Conservation (phyloP, 2,113 vertebrate genomes). For the Neotoma lepida region DNA sequence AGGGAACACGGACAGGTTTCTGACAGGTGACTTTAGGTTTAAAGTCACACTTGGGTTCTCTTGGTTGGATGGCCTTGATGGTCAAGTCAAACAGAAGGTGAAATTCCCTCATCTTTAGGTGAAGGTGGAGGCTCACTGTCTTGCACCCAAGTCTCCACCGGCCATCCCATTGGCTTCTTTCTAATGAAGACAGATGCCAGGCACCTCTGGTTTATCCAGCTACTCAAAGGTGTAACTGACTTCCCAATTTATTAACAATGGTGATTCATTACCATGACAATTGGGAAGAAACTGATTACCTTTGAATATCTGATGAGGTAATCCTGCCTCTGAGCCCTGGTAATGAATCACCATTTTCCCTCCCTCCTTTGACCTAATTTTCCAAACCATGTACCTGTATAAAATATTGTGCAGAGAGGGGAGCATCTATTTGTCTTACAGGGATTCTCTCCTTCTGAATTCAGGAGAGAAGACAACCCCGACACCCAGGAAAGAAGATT, state of each 20-base stretch:
- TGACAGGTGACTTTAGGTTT: slow-evolving; percentile 62
- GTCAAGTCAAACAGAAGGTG: background rate
- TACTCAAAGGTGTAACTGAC: slow-evolving; percentile 78
- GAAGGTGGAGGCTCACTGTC: background rate
- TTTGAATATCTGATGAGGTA: slow-evolving; percentile 85
- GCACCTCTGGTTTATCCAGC: slow-evolving; percentile 79
- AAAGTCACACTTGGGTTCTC: slow-evolving; percentile 66
- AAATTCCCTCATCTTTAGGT: background rate
- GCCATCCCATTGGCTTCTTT: slow-evolving; percentile 57
- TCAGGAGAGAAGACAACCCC: slow-evolving; percentile 80
- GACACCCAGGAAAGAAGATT: slow-evolving; percentile 77
- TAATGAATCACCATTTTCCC: slow-evolving; percentile 85
- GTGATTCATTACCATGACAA: slow-evolving; percentile 82
- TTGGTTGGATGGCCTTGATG: background rate
- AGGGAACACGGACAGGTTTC: slow-evolving; percentile 64
- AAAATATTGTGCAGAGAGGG: slow-evolving; percentile 82
- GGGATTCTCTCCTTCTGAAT: slow-evolving; percentile 82
- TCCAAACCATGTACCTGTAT: slow-evolving; percentile 85
- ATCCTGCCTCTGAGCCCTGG: slow-evolving; percentile 79
- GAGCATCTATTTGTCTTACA: slow-evolving; percentile 85
- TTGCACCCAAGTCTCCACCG: background rate
- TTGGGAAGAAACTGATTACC: slow-evolving; percentile 84
- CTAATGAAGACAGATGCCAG: slow-evolving; percentile 80
- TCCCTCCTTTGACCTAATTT: slow-evolving; percentile 87
- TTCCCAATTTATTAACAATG: slow-evolving; percentile 83